Evolutionary conservation across 2,888 invertebrate genomes (phyloP), one percentile per base, ranked within the genome.

Genomic region (Temnothorax rugatulus): DNA sequence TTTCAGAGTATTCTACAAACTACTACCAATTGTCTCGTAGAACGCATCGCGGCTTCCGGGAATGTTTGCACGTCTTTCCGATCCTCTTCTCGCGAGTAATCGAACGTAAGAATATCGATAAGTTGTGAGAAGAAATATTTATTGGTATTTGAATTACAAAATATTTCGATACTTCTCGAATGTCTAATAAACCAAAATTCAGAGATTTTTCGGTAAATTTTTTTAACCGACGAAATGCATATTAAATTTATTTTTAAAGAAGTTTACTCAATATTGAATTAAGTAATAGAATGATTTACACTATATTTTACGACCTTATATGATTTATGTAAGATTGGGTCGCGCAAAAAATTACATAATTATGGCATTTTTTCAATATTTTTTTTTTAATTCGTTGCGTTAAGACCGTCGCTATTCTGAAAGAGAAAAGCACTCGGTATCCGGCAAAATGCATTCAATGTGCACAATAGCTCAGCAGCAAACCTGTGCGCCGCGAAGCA

Each of bases 391-490:
- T 47, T 75, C 38, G 9, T 25, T 54, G 41, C 69, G 13, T 13
- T n/a, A 18, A 71, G 25, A 15, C 25, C 25, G 44, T 38, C 44
- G 18, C 18, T 25, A 41, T 41, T 71, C 74, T 73, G n/a, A n/a
- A 29, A 44, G 38, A 57, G 75, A 74, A 73, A 74, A 73, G 47
- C 47, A 29, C 41, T 54, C 25, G 25, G 52, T 41, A 18, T 38
- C 4, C 73, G n/a, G 11, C 74, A 41, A 77, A 57, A 57, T 73
- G 77, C 77, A 77, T 77, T 77, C 86, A 90, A 82, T 59, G 75
- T 44, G 64, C 61, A 89, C 86, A 89, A 89, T 90, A 88, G 77
- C 88, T 57, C 90, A 83, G 85, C 76, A 73, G 86, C 84, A 79
- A 74, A 88, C 81, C 83, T 47, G 64, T 44, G 63, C 88, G 84